Conservation (phyloP, 2,797 vertebrate genomes). For the Mormyrops boulengeri region DNA sequence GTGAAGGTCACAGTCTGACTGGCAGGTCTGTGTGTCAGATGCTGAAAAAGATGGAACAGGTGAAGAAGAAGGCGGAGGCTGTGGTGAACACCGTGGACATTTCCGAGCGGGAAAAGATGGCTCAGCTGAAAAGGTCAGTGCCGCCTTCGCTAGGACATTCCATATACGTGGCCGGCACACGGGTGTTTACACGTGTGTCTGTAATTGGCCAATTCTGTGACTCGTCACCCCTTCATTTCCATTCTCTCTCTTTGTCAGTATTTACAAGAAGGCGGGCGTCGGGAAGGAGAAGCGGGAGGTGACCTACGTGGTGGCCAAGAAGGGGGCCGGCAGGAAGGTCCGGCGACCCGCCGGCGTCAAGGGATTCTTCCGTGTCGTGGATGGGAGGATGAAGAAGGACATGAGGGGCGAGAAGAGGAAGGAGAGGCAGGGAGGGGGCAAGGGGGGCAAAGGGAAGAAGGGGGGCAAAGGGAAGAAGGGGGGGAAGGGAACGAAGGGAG, state of each 20-base stretch:
- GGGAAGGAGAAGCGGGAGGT: conserved; percentile 89
- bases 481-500: no score
- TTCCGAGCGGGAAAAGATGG: conserved; percentile 86
- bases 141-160: neutral
- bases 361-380: conserved; percentile 88
- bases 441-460: conserved; percentile 37
- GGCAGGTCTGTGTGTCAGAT: conserved; percentile 54
- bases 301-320: conserved; percentile 87
- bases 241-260: conserved; percentile 52
- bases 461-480: no score
- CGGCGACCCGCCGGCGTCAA: conserved; percentile 78
- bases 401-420: conserved; percentile 70
- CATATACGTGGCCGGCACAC: neutral
- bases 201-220: neutral
- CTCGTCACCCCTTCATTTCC: no score
- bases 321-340: conserved; percentile 75
- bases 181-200: neutral
- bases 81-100: conserved; percentile 91
- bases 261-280: conserved; percentile 92
- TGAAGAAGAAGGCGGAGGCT: conserved; percentile 89
- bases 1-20: neutral
- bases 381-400: conserved; percentile 94
- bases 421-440: conserved; percentile 55
- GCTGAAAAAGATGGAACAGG: conserved; percentile 90
- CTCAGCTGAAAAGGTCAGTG: conserved; percentile 80